A percentile compares a stretch with the other conserved stretches of the same genome.
phyloP scores from a whole-genome alignment of 2,888 invertebrate species.

The Lapara coniferarum region DNA sequence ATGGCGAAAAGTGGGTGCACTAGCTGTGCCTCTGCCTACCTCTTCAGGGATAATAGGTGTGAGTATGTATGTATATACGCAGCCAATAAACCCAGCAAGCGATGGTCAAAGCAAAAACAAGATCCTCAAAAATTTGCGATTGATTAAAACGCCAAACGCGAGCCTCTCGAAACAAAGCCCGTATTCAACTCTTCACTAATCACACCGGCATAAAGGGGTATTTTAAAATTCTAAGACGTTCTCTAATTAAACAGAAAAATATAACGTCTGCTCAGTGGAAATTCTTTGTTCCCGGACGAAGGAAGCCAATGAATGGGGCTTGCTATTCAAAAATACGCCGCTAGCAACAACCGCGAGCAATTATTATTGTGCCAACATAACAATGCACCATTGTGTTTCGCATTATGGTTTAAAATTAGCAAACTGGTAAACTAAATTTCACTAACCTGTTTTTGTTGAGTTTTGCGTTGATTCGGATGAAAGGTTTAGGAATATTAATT shows the following conservation, averaged over 20 bases:
- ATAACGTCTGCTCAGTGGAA: constrained; percentile 43
- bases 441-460: background rate
- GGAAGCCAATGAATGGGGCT: constrained; percentile 40
- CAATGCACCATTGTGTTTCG: constrained; percentile 49
- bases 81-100: too few relatives aligned
- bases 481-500: background rate
- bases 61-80: too few relatives aligned
- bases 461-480: background rate
- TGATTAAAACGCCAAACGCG: too few relatives aligned
- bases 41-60: too few relatives aligned
- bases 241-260: constrained; percentile 55
- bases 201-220: background rate
- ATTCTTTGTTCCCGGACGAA: constrained; percentile 52
- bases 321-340: constrained; percentile 54
- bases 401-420: constrained; percentile 39
- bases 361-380: constrained; percentile 54
- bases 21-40: too few relatives aligned
- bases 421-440: constrained; percentile 25
- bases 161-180: background rate
- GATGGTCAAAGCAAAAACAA: too few relatives aligned
- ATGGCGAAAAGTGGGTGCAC: too few relatives aligned
- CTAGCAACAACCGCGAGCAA: constrained; percentile 46
- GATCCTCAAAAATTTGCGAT: too few relatives aligned
- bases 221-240: constrained; percentile 30
- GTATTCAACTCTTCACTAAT: constrained; percentile 1